Conservation (phyloP, 2,797 vertebrate genomes). For the Liasis olivaceus region DNA sequence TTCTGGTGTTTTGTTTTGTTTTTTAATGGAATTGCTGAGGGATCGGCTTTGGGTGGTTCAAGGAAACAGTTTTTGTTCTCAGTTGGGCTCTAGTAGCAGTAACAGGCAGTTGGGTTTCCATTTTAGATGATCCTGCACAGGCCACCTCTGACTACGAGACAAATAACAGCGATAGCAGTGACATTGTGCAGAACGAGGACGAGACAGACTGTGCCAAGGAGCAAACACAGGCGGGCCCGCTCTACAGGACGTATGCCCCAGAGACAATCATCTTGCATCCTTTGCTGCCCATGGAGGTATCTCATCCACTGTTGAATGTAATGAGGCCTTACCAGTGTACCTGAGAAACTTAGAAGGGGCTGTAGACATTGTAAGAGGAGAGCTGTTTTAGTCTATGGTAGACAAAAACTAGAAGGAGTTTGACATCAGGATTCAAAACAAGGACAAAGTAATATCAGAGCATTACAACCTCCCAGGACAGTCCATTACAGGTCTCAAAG, state of each 20-base stretch:
- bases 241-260: constrained; percentile 68
- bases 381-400: not conserved
- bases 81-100: not conserved
- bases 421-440: not conserved
- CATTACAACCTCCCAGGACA: not conserved
- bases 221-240: constrained; percentile 51
- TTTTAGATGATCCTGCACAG: constrained; percentile 83
- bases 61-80: not conserved
- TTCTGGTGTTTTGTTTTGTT: not conserved
- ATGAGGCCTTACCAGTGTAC: not conserved
- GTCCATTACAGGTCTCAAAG: not conserved
- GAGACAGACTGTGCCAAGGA: constrained; percentile 79
- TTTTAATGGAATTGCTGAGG: not conserved
- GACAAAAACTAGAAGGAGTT: not conserved
- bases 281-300: constrained; percentile 69
- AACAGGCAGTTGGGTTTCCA: constrained; percentile 43
- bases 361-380: not conserved
- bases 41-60: not conserved
- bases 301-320: not conserved
- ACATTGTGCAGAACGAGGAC: constrained; percentile 88
- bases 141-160: constrained; percentile 95
- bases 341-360: not conserved
- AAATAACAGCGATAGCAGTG: constrained; percentile 94
- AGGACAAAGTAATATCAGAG: not conserved
- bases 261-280: constrained; percentile 79